These are phyloP conservation scores for Caenorhabditis briggsae DNA, from an alignment of 1,140 invertebrate genomes.

Conservation along the genomic window DNA sequence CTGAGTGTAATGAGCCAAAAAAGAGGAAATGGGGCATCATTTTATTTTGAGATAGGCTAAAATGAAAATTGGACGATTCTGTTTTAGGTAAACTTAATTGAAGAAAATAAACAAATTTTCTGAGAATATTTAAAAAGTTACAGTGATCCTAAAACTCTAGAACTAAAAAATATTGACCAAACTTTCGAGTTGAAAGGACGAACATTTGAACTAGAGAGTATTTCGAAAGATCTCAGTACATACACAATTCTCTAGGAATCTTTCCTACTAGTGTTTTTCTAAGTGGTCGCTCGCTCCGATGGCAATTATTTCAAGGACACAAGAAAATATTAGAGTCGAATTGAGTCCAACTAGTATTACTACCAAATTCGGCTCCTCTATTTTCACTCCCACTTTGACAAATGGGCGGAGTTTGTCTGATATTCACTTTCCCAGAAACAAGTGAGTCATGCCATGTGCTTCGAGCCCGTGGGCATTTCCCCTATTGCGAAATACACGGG, in stretches of 20 bases:
- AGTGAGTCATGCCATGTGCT: conserved; percentile 46
- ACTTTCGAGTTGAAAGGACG: no score
- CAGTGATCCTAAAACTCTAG: no score
- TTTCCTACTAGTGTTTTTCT: not conserved
- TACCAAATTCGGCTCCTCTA: conserved; percentile 29
- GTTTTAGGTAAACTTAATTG: no score
- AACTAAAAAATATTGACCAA: no score
- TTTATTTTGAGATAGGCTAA: no score
- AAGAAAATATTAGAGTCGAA: not conserved
- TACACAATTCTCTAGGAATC: not conserved
- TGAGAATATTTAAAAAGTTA: no score
- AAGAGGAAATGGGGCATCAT: no score
- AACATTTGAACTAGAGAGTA: not conserved
- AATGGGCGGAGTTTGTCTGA: conserved; percentile 40
- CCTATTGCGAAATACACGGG: conserved; percentile 33
- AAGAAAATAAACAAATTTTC: no score
- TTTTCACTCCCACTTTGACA: not conserved
- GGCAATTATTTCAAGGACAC: conserved; percentile 33
- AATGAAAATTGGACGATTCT: no score
- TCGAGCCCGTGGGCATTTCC: not conserved
- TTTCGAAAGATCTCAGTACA: not conserved
- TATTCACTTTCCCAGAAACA: not conserved
- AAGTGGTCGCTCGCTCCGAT: conserved; percentile 2
- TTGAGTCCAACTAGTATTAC: not conserved
- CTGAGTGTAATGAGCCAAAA: not conserved